Conservation (phyloP, 2,797 vertebrate species). For the Hozukius guyotensis region DNA sequence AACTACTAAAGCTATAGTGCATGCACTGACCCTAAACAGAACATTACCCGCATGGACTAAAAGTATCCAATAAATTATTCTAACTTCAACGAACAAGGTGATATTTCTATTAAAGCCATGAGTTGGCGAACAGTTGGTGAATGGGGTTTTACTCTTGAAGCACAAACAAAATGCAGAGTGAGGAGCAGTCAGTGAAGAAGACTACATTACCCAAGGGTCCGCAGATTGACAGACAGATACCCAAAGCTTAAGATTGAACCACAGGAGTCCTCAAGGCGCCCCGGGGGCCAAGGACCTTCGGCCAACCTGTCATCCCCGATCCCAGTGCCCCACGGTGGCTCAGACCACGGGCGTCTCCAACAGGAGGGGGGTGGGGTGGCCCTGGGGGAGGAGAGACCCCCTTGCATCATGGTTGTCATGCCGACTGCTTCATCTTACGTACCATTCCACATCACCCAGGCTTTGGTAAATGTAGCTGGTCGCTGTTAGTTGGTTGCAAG, state of each 20-base stretch:
- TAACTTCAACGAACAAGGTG: conserved; percentile 28
- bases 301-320: conserved; percentile 99
- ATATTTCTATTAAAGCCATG: conserved; percentile 84
- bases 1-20: not conserved
- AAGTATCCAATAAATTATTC: not conserved
- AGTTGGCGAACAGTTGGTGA: conserved; percentile 57
- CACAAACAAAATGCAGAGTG: conserved; percentile 74
- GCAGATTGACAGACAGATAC: conserved; percentile 80
- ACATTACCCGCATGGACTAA: not conserved
- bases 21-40: conserved; percentile 36
- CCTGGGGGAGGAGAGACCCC: conserved; percentile 91
- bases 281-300: conserved; percentile 96
- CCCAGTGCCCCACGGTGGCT: conserved; percentile 97
- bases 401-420: conserved; percentile 99
- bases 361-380: conserved; percentile 87
- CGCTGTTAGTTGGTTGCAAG: conserved; percentile 98
- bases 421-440: conserved; percentile 99
- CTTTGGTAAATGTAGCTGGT: conserved; percentile 99
- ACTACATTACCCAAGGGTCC: conserved; percentile 86
- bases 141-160: conserved; percentile 67
- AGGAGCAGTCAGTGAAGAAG: conserved; percentile 74
- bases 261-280: conserved; percentile 98
- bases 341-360: conserved; percentile 99
- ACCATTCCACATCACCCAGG: conserved; percentile 99
- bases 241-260: conserved; percentile 94